These are phyloP conservation scores for Oceanodroma leucorhoa DNA, from an alignment of 2,797 vertebrate genomes.

Conservation along the genomic window DNA sequence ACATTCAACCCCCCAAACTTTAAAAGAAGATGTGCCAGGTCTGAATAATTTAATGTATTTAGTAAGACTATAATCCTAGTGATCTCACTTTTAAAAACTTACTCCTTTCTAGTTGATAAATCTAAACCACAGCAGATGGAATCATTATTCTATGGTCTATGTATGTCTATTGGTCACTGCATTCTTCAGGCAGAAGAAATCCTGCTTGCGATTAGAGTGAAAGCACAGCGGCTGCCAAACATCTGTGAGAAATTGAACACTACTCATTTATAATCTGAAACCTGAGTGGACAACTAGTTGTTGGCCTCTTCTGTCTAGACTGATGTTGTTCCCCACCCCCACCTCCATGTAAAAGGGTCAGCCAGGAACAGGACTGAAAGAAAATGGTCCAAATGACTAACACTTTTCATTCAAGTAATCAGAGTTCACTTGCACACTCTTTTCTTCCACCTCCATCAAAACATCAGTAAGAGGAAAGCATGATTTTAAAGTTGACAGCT, in stretches of 20 bases:
- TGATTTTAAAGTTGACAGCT: conserved; percentile 26
- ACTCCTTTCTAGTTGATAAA: background rate
- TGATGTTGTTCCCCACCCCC: conserved; percentile 8
- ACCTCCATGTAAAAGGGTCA: background rate
- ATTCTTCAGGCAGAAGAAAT: conserved; percentile 34
- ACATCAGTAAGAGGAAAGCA: background rate
- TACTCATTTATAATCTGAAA: conserved; percentile 42
- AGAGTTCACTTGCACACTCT: background rate
- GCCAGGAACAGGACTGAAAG: conserved; percentile 35
- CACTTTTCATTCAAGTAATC: background rate
- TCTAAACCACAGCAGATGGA: background rate
- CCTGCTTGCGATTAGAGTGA: background rate
- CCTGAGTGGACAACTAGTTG: conserved; percentile 21
- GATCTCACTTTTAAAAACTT: background rate
- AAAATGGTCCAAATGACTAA: conserved; percentile 2
- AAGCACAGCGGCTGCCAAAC: conserved; percentile 52
- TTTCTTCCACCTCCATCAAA: conserved; percentile 13
- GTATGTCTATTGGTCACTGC: background rate
- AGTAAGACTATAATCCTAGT: background rate
- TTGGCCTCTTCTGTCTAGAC: conserved; percentile 62
- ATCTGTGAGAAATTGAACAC: conserved; percentile 57
- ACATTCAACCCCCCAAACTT: background rate
- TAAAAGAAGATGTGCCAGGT: background rate
- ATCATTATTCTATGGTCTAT: background rate
- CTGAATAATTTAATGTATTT: background rate